Conservation (phyloP, 1,140 invertebrate species). For the Macrobrachium rosenbergii region DNA sequence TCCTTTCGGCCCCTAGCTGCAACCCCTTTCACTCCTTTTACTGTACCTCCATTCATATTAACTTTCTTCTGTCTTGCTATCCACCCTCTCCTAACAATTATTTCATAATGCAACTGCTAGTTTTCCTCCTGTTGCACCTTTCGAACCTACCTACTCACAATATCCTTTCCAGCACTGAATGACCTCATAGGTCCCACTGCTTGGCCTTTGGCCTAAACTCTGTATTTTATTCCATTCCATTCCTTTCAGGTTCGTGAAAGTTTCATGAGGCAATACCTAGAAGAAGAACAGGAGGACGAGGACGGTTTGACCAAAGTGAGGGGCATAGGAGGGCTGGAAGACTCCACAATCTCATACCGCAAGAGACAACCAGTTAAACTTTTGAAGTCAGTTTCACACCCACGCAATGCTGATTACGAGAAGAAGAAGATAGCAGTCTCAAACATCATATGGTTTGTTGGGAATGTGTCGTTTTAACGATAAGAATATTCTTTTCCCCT, state of each 20-base stretch:
- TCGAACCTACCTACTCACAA: too few species aligned
- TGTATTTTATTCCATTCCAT: too few species aligned
- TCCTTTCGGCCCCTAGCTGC: too few species aligned
- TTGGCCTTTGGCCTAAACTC: too few species aligned
- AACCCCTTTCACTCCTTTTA: too few species aligned
- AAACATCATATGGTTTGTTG: slow-evolving; percentile 62
- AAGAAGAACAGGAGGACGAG: slow-evolving; percentile 79
- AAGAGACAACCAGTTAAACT: slow-evolving; percentile 58
- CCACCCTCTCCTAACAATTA: too few species aligned
- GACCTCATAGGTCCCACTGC: too few species aligned
- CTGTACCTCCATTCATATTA: too few species aligned
- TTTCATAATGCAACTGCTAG: too few species aligned
- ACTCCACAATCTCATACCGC: slow-evolving; percentile 63
- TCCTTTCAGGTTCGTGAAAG: slow-evolving; percentile 88
- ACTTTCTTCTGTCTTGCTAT: too few species aligned
- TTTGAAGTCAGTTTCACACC: slow-evolving; percentile 53
- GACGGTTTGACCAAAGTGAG: slow-evolving; percentile 71
- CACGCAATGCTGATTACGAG: slow-evolving; percentile 65
- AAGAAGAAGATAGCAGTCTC: slow-evolving; percentile 65
- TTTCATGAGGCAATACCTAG: slow-evolving; percentile 98
- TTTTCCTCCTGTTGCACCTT: too few species aligned
- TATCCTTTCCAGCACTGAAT: too few species aligned
- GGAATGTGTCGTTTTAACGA: neutral
- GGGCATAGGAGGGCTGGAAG: slow-evolving; percentile 53
- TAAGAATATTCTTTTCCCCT: neutral